phyloP scores from a whole-genome alignment of 2,888 invertebrate species.

The Yponomeuta cagnagella region DNA sequence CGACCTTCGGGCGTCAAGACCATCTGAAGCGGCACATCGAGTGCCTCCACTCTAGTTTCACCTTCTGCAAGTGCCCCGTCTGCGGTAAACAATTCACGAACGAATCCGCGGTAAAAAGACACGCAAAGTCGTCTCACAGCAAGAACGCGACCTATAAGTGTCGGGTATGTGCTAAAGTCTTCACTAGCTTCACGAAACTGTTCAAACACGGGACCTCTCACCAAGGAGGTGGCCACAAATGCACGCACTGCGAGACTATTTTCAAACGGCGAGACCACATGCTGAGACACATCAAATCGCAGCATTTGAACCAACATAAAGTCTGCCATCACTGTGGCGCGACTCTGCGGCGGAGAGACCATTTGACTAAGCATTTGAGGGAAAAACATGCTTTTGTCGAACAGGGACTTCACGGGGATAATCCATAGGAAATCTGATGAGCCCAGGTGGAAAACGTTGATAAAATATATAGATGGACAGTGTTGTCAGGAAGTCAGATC shows the following conservation, averaged over 20 bases:
- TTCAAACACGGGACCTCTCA: slow-evolving; percentile 40
- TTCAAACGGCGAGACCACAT: slow-evolving; percentile 52
- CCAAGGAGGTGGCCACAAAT: slow-evolving; percentile 32
- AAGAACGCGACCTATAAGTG: slow-evolving; percentile 32
- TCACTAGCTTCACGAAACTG: slow-evolving; percentile 26
- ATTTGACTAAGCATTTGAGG: slow-evolving; percentile 42
- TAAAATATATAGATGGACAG: too few relatives aligned
- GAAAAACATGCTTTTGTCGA: slow-evolving; percentile 37
- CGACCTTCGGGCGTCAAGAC: slow-evolving; percentile 39
- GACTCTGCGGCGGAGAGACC: slow-evolving; percentile 46
- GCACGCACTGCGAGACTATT: slow-evolving; percentile 36
- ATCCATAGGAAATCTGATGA: too few relatives aligned
- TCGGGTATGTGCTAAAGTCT: slow-evolving; percentile 34
- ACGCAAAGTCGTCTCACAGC: slow-evolving; percentile 38
- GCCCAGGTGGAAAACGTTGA: too few relatives aligned
- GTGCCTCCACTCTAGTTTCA: slow-evolving; percentile 34
- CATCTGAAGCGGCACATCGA: slow-evolving; percentile 44
- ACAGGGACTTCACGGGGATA: not conserved
- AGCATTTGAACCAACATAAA: slow-evolving; percentile 38
- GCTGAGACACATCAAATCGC: slow-evolving; percentile 43
- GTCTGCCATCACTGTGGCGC: slow-evolving; percentile 42
- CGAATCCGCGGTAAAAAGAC: slow-evolving; percentile 35
- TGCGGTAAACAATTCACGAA: slow-evolving; percentile 37
- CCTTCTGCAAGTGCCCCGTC: slow-evolving; percentile 35
- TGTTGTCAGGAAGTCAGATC: too few relatives aligned